A percentile compares a stretch with the other conserved stretches of the same genome.
These are phyloP conservation scores for Cryptoblepharus egeriae DNA, from an alignment of 2,797 vertebrate genomes.

Conservation along the genomic window DNA sequence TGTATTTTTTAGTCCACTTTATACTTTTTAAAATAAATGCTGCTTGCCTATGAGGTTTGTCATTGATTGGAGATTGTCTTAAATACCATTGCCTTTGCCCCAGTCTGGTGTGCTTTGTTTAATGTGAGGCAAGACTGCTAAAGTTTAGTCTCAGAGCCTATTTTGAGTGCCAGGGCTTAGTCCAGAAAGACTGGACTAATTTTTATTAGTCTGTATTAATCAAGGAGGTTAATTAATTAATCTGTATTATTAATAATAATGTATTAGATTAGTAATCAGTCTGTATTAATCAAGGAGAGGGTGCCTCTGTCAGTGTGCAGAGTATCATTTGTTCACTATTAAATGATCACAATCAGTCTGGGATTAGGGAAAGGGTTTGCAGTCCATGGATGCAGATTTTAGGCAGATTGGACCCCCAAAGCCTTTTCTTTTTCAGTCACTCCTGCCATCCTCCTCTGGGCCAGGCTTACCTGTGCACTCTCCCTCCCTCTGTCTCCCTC, in stretches of 20 bases:
- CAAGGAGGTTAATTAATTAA: no score
- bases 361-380: neutral
- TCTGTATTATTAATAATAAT: no score
- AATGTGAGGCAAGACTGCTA: neutral
- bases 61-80: neutral
- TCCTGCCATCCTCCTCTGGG: neutral
- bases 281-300: neutral
- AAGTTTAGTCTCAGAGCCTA: neutral
- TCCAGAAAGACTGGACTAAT: neutral
- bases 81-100: neutral
- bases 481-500: neutral
- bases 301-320: neutral
- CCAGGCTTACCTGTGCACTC: neutral
- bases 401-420: neutral
- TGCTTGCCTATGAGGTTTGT: neutral
- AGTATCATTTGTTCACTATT: neutral
- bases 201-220: no score
- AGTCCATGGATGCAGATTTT: neutral
- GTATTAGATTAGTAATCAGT: no score
- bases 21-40: neutral
- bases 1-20: no score
- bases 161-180: neutral
- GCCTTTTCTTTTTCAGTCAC: neutral
- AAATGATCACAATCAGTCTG: neutral
- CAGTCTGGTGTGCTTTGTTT: neutral